Conservation (phyloP, 2,797 vertebrate species). For the Pseudochromis fuscus region DNA sequence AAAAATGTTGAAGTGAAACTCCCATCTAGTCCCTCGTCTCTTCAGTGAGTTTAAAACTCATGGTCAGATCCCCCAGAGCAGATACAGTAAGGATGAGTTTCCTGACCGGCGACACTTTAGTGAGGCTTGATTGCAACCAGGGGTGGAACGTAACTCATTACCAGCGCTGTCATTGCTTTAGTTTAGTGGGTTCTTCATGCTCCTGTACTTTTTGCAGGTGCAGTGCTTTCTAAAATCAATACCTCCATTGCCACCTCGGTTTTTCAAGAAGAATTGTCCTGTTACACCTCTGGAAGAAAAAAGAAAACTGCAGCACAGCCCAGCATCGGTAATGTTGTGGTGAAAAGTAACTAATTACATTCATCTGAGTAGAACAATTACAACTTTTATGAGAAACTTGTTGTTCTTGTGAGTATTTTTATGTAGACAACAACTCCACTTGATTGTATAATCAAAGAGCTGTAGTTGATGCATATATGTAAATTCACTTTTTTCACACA, state of each 20-base stretch:
- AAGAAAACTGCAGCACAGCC: neutral
- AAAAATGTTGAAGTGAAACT: slow-evolving; percentile 3
- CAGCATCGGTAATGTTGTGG: neutral
- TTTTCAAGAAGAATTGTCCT: slow-evolving; percentile 25
- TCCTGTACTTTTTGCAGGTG: slow-evolving; percentile 23
- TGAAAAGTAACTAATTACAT: neutral
- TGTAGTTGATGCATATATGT: neutral
- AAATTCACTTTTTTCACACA: slow-evolving; percentile 3
- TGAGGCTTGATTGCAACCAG: slow-evolving; percentile 38
- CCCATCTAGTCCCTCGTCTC: neutral
- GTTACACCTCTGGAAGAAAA: slow-evolving; percentile 7
- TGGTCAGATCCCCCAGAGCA: neutral
- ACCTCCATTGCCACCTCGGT: slow-evolving; percentile 21
- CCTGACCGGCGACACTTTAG: slow-evolving; percentile 30
- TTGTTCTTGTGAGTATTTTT: neutral
- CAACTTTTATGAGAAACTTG: neutral
- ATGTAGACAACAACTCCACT: too few species aligned
- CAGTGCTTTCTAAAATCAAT: slow-evolving; percentile 37
- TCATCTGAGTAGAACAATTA: neutral
- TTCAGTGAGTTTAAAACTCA: neutral
- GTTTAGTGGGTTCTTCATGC: slow-evolving; percentile 29
- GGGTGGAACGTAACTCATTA: slow-evolving; percentile 36
- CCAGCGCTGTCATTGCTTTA: slow-evolving; percentile 30
- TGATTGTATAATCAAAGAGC: neutral
- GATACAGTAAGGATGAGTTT: slow-evolving; percentile 3